Conservation (phyloP, 2,797 vertebrate species). For the Lutjanus campechanus region DNA sequence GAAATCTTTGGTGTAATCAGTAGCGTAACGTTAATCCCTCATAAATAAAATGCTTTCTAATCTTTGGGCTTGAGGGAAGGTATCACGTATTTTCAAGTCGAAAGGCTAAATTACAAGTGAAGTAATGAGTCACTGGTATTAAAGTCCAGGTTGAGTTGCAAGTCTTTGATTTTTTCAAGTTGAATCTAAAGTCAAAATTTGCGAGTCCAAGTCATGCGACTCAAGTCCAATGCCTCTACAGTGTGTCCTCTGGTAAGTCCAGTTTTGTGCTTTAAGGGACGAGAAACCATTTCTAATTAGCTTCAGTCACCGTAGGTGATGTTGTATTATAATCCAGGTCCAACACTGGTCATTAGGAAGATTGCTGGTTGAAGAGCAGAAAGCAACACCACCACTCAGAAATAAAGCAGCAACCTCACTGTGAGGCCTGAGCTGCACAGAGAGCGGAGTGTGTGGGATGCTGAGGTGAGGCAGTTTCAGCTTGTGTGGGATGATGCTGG, state of each 20-base stretch:
- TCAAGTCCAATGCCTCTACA: too few relatives aligned
- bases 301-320: not conserved
- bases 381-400: not conserved
- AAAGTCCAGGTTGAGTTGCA: too few relatives aligned
- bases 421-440: conserved; percentile 26
- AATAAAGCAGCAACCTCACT: conserved; percentile 19
- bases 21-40: too few relatives aligned
- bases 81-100: too few relatives aligned
- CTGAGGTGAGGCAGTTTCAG: conserved; percentile 54
- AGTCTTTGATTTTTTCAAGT: too few relatives aligned
- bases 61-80: too few relatives aligned
- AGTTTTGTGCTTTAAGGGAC: not conserved
- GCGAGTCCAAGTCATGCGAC: too few relatives aligned
- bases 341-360: not conserved
- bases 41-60: too few relatives aligned
- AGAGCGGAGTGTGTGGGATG: conserved; percentile 61
- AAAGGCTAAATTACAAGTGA: too few relatives aligned
- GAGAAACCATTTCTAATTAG: not conserved
- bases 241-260: not conserved
- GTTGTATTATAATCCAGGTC: not conserved
- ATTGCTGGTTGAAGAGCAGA: conserved; percentile 13
- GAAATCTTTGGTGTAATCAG: too few relatives aligned
- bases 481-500: conserved; percentile 70
- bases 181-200: too few relatives aligned
- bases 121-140: too few relatives aligned